A percentile compares a stretch with the other conserved stretches of the same genome.
Conservation (phyloP, 2,113 vertebrate species). For the Passerina amoena region DNA sequence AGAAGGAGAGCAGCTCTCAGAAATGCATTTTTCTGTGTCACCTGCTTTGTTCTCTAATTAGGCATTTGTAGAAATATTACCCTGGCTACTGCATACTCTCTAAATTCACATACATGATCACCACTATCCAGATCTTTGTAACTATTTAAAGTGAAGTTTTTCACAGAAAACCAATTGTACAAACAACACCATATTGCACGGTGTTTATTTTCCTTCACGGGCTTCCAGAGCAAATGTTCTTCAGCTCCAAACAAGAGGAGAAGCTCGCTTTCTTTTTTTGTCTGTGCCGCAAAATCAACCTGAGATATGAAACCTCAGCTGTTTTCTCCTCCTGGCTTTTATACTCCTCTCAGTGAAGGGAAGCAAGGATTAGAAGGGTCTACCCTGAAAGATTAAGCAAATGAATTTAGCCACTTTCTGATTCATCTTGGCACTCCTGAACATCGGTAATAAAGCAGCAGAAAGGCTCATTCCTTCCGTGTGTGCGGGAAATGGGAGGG, state of each 20-base stretch:
- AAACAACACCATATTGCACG: not conserved
- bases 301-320: constrained; percentile 27
- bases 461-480: not conserved
- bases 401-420: not conserved
- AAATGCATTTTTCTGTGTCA: not conserved
- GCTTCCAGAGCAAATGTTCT: constrained; percentile 24
- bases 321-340: constrained; percentile 18
- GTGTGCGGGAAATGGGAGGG: not conserved
- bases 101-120: not conserved
- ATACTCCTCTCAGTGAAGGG: not conserved
- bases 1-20: not conserved
- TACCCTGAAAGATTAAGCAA: not conserved
- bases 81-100: not conserved
- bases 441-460: not conserved
- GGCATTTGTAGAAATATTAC: not conserved
- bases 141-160: not conserved
- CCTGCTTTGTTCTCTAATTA: not conserved
- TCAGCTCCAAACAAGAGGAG: not conserved
- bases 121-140: not conserved
- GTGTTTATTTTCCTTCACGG: constrained; percentile 10
- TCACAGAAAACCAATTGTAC: not conserved
- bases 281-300: constrained; percentile 3
- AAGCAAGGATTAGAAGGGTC: not conserved
- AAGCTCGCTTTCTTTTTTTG: constrained; percentile 14
- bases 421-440: not conserved